Percentiles rank a stretch among this genome's conserved stretches.
These are phyloP conservation scores for Galaxias olidus DNA, from an alignment of 2,797 vertebrate genomes.

Conservation along the genomic window DNA sequence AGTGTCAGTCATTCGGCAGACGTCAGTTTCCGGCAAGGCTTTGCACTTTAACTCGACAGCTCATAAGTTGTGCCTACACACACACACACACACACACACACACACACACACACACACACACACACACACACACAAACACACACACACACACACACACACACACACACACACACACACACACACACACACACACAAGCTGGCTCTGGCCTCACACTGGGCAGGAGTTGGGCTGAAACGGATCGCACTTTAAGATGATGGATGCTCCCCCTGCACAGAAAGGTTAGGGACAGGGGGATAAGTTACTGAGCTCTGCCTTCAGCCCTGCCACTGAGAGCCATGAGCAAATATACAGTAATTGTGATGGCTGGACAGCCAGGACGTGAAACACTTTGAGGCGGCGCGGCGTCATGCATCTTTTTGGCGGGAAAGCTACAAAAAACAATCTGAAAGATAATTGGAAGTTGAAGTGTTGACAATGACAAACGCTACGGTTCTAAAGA, in stretches of 20 bases:
- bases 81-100: constrained; percentile 4
- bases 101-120: constrained; percentile 15
- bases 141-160: constrained; percentile 1
- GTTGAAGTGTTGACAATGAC: constrained; percentile 19
- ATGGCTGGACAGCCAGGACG: constrained; percentile 57
- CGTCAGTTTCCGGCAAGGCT: constrained; percentile 74
- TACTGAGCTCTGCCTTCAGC: constrained; percentile 56
- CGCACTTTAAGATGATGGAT: constrained; percentile 77
- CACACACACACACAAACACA: constrained; percentile 23
- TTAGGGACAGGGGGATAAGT: constrained; percentile 72
- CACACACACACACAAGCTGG: constrained; percentile 39
- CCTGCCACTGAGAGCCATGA: constrained; percentile 42
- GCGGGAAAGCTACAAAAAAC: constrained; percentile 25
- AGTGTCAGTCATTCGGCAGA: constrained; percentile 70
- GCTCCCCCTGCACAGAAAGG: constrained; percentile 66
- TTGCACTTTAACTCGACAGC: constrained; percentile 77
- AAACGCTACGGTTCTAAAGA: neutral
- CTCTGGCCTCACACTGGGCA: constrained; percentile 53
- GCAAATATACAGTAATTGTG: constrained; percentile 62
- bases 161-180: constrained; percentile 14
- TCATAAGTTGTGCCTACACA: constrained; percentile 67
- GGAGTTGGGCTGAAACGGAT: constrained; percentile 71
- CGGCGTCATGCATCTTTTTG: constrained; percentile 25
- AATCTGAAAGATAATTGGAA: constrained; percentile 4
- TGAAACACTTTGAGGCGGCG: constrained; percentile 33